Base-by-base conservation (phyloP, 2,797 vertebrate species). In the Parotocinclus haroldoi region DNA sequence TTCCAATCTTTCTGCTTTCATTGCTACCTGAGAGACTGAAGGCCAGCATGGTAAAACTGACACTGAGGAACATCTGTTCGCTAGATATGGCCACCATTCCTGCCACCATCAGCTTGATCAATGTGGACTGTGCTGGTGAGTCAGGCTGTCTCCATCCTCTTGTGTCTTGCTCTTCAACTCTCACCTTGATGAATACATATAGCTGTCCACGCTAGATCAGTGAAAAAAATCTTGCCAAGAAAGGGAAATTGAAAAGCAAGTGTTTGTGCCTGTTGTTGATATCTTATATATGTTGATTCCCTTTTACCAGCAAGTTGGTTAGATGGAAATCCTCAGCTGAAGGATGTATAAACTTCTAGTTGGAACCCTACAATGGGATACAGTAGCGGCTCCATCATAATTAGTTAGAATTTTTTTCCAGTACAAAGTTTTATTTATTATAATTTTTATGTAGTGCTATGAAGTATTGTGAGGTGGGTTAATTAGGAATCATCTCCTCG, bases 81-180 rank as follows among this genome's bases (percentile, higher is more conserved):
- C 76, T 89, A 10, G 88, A 88, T 57, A 83, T 80, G 18, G 68
- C 79, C 36, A 81, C 83, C 0, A 2, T 91, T 48, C 74, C 66
- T 0, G 88, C 90, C 4, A 58, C 85, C 0, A 39, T 94, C 9
- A 89, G 89, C 46, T 88, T 98, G 1, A 90, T 95, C 77, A 90
- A 86, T 4, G 89, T 95, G 49, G 89, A 92, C 84, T 93, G 91
- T 80, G 79, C 91, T 66, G 95, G 96, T 98, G 63, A 81, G 93
- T 40, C 14, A 16, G 19, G 53, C 53, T 56, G 48, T 50, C 14
- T 50, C 13, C 48, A 13, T 48, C 6, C 16, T 46, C 63, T 56
- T 65, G 45, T 48, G 45, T 1, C 42, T 36, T 37, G 40, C 42
- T 46, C 50, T 44, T 63, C 16, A 9, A 59, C 39, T 27, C 50